These are phyloP conservation scores for Bovichtus diacanthus DNA, from an alignment of 2,797 vertebrate genomes.

Conservation along the genomic window DNA sequence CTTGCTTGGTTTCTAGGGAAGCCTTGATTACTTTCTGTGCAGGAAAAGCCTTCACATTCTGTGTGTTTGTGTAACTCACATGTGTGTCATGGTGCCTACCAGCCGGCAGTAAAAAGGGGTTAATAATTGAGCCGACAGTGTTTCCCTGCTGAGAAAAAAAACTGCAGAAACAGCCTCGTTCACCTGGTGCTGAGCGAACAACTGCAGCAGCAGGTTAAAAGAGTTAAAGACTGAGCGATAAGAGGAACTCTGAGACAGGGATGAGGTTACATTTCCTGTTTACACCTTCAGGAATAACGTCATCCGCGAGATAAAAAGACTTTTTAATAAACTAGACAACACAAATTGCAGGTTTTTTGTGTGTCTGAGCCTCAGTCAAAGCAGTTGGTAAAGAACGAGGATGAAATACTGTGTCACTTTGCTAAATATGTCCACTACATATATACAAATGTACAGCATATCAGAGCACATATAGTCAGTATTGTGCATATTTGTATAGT, in stretches of 20 bases:
- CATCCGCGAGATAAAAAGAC: too few species aligned
- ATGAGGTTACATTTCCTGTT: too few species aligned
- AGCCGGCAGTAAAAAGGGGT: background rate
- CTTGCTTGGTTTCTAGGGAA: conserved; percentile 50
- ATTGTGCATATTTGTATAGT: too few species aligned
- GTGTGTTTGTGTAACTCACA: too few species aligned
- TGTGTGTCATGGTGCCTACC: background rate
- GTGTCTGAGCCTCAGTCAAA: background rate
- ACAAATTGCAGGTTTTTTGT: too few species aligned
- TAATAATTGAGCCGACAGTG: conserved; percentile 25
- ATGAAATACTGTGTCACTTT: too few species aligned
- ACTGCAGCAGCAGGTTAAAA: background rate
- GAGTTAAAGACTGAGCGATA: background rate
- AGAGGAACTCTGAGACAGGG: background rate
- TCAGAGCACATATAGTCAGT: too few species aligned
- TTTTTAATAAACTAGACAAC: too few species aligned
- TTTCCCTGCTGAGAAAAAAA: conserved; percentile 12
- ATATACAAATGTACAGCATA: too few species aligned
- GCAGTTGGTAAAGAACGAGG: too few species aligned
- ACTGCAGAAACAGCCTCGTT: background rate
- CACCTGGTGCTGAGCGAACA: background rate
- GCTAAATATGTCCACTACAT: too few species aligned
- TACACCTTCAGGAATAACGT: too few species aligned
- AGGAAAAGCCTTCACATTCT: background rate
- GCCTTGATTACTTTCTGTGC: conserved; percentile 16